Base-by-base conservation (phyloP, 2,888 invertebrate species). In the Dynastes maya region DNA sequence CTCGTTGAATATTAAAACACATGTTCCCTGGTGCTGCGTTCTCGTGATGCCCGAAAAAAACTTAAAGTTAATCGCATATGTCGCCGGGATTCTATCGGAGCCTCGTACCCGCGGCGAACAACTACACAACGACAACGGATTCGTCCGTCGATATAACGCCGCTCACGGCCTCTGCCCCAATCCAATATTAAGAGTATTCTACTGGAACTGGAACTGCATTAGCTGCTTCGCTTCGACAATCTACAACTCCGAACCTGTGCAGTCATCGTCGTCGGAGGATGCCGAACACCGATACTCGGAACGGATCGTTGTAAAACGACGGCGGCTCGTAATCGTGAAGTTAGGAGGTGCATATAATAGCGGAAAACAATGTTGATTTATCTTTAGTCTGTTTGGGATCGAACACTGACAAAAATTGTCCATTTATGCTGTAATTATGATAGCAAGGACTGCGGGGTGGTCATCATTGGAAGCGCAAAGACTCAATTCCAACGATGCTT, bases 1-100 rank as follows among this genome's bases (percentile, higher is more conserved):
- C 37, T 16, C 32, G 37, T 53, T 71, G 71, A 77, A 77, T 55
- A 40, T 71, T 77, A 71, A 77, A 77, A 77, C 77, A 77, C 77
- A 77, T 77, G 71, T 71, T 71, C 37, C 8, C 45, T 11, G 22
- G 40, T n/a, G 32, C 27, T 27, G 29, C 22, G 45, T 8, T 45
- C 9, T 11, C 45, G 45, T 9, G 45, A 9, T 11, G 45, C 9
- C 8, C 51, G 40, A 40, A 76, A 76, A 77, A 77, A 77, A 77
- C 64, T 45, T 55, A 16, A 55, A 55, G 55, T 55, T 22, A 55
- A 67, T 77, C 32, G 70, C 68, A 77, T 77, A 61, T 68, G 68
- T 68, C 70, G 58, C 67, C 45, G 55, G 22, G 29, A 74, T 40
- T 32, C 45, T 63, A 29, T 61, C n/a, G 40, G n/a, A 22, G 29